Evolutionary conservation across 2,888 invertebrate species (phyloP).

Genomic region (Stratiomys singularior): DNA sequence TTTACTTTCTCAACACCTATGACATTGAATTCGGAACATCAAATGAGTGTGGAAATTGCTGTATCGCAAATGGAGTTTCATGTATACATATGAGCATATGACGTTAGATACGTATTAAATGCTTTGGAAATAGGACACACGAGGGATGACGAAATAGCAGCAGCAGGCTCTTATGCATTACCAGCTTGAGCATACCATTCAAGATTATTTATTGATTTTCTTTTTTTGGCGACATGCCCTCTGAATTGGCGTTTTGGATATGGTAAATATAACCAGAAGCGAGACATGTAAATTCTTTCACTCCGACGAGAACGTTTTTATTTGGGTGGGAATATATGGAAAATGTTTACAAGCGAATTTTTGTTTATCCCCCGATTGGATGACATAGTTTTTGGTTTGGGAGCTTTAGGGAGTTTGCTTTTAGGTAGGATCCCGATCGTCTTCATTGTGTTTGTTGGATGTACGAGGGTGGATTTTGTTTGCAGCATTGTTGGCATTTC

Average conservation of each 20-base stretch:
- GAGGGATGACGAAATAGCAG: neutral
- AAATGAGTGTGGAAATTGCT: constrained; percentile 2
- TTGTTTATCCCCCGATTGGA: neutral
- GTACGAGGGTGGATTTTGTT: neutral
- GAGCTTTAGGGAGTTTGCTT: neutral
- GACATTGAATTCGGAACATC: constrained; percentile 8
- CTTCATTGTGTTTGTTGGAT: neutral
- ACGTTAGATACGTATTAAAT: neutral
- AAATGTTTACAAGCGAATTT: too few species aligned
- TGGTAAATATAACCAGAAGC: too few species aligned
- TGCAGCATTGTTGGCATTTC: too few species aligned
- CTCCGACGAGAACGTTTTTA: too few species aligned
- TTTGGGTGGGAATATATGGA: too few species aligned
- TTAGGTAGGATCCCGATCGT: constrained; percentile 7
- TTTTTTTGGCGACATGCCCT: constrained; percentile 5
- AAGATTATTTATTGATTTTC: constrained; percentile 32
- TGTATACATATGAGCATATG: too few species aligned
- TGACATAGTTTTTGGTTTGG: constrained; percentile 9
- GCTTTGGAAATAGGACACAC: neutral
- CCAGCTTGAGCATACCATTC: constrained; percentile 2
- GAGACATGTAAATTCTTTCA: too few species aligned
- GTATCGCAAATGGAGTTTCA: neutral
- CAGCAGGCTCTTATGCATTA: neutral
- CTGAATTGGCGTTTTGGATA: too few species aligned
- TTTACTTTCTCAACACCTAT: constrained; percentile 21